Conservation (phyloP, 2,888 invertebrate species). For the Ornithoptera priamus region DNA sequence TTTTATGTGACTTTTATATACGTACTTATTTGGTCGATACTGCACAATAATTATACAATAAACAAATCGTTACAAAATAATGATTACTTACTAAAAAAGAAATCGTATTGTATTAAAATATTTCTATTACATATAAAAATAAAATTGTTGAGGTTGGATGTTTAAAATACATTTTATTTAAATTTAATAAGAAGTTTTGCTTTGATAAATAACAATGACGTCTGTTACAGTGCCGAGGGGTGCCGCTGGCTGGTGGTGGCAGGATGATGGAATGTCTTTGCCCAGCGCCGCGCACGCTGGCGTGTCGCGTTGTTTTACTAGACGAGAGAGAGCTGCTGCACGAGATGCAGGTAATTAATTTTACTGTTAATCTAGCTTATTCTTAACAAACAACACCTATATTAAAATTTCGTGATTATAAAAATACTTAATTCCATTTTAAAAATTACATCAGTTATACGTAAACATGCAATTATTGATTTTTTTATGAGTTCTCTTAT, state of each 20-base stretch:
- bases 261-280: conserved; percentile 78
- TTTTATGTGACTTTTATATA: not conserved
- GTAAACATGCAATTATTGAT: too few species aligned
- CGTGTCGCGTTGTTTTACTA: conserved; percentile 92
- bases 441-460: too few species aligned
- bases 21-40: not conserved
- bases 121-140: not conserved
- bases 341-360: conserved; percentile 87
- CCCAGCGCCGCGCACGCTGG: conserved; percentile 82
- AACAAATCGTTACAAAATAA: too few species aligned
- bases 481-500: too few species aligned
- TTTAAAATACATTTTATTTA: not conserved
- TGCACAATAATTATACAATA: too few species aligned
- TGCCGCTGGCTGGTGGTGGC: conserved; percentile 42
- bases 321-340: conserved; percentile 94
- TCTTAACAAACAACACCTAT: not conserved
- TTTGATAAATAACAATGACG: not conserved
- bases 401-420: too few species aligned
- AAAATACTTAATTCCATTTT: too few species aligned
- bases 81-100: too few species aligned
- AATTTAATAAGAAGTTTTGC: not conserved
- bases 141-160: too few species aligned
- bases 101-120: too few species aligned
- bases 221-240: conserved; percentile 40
- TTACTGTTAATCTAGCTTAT: not conserved